Base-by-base conservation (phyloP, 2,113 vertebrate genomes). In the Ursus arctos region DNA sequence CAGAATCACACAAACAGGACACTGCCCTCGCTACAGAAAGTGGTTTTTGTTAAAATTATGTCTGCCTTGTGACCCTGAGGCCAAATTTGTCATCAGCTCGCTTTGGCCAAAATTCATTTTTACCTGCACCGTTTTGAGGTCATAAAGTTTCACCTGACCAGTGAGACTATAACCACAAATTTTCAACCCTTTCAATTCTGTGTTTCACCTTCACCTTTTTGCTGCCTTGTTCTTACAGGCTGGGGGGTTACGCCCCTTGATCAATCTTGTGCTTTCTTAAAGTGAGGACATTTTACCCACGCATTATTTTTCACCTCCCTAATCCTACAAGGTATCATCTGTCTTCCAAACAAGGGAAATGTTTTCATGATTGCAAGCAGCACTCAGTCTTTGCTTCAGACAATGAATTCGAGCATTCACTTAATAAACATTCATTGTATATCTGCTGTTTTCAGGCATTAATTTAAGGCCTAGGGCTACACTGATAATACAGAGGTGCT, bases 211-310 rank as follows among this genome's bases (percentile, higher is more conserved):
- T 97, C 72, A 88, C 91, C 88, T 95, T 96, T 96, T 88, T 31
- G 8, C 59, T 93, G 59, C 40, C 77, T 79, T 91, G 31, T 96
- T 97, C 40, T 72, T 81, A 77, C 9, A 94, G 85, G 24, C 81
- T 81, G 40, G 10, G 69, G 13, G 61, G 2, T 96, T 95, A 51
- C 86, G 43, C 65, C 79, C 65, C 51, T 67, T 97, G 91, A 97
- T 96, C 93, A 95, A 91, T 97, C 95, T 86, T 96, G 81, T 67
- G 69, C 40, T 94, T 97, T 97, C 47, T 33, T 79, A 81, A 93
- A 93, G 86, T 93, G 94, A 98, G 69, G 77, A 26, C 49, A 55
- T 88, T 82, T 95, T 96, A 94, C 79, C 53, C 49, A 84, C 40
- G 47, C 51, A 26, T 95, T 88, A 94, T 93, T 97, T 96, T 95